Percentiles rank a stretch among this genome's conserved stretches.
These are phyloP conservation scores for Mionectes macconnelli DNA, from an alignment of 2,113 vertebrate species.

Conservation along the genomic window DNA sequence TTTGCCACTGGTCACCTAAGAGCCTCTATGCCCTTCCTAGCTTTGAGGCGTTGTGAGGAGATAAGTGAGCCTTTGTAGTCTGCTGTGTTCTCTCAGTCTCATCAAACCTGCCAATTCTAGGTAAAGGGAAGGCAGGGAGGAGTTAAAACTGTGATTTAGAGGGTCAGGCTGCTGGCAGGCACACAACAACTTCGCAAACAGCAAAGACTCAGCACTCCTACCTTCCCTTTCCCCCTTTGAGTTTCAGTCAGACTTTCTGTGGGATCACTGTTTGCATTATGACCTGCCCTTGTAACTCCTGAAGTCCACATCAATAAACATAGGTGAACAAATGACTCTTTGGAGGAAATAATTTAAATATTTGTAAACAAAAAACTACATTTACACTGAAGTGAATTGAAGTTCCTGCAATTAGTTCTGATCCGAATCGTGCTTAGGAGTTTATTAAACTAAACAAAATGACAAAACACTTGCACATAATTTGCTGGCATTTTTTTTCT, in stretches of 20 bases:
- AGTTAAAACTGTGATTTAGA: rapidly evolving
- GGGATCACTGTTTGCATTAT: neutral
- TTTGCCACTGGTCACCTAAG: neutral
- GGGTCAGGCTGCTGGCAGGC: neutral
- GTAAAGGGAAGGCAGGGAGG: neutral
- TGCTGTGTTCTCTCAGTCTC: neutral
- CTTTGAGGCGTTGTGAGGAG: neutral
- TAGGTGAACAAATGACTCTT: neutral
- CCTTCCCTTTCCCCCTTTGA: neutral
- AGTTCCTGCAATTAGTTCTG: neutral
- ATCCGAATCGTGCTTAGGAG: neutral
- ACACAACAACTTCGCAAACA: neutral
- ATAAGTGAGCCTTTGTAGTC: neutral
- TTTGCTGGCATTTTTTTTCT: conserved; percentile 45
- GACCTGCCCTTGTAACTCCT: neutral
- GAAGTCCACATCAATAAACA: neutral
- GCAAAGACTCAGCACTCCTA: neutral
- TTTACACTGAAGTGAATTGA: neutral
- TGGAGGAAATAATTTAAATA: neutral
- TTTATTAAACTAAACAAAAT: neutral
- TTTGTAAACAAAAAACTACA: neutral
- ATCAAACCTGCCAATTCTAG: neutral
- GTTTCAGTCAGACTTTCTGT: neutral
- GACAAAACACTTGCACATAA: neutral
- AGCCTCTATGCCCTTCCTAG: neutral